These are phyloP conservation scores for Siphlonurus alternatus DNA, from an alignment of 2,888 invertebrate species.

Conservation along the genomic window DNA sequence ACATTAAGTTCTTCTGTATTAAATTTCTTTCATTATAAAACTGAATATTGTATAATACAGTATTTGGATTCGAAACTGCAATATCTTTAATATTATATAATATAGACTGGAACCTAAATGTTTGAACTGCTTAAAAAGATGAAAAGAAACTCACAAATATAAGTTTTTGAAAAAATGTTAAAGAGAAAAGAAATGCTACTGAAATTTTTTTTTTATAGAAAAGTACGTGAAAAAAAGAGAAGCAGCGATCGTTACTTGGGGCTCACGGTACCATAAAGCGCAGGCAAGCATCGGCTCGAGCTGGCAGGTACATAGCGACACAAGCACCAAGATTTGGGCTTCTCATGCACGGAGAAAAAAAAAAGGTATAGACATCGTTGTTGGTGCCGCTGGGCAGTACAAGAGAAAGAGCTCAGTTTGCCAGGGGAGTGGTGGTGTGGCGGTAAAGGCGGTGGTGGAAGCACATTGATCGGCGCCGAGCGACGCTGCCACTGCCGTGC, in stretches of 20 bases:
- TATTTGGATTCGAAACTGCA: too few relatives aligned
- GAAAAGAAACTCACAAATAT: too few relatives aligned
- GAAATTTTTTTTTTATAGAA: too few relatives aligned
- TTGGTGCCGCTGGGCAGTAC: background rate
- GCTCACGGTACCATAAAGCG: background rate
- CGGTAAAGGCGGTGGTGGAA: background rate
- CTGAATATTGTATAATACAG: too few relatives aligned
- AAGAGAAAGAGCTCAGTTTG: constrained; percentile 6
- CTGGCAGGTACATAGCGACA: background rate
- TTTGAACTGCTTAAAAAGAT: too few relatives aligned
- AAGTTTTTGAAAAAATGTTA: too few relatives aligned
- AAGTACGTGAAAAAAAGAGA: too few relatives aligned
- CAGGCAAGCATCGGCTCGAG: background rate
- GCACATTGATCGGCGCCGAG: background rate
- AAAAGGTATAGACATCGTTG: background rate
- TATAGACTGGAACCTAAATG: too few relatives aligned
- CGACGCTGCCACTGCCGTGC: background rate
- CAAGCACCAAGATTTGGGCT: background rate
- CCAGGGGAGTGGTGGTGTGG: background rate
- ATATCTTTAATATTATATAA: too few relatives aligned
- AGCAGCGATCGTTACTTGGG: background rate
- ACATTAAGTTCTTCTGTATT: too few relatives aligned
- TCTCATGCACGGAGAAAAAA: constrained; percentile 2
- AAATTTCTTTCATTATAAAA: too few relatives aligned
- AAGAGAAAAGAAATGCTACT: too few relatives aligned